A percentile compares a stretch with the other conserved stretches of the same genome.
Conservation (phyloP, 2,113 vertebrate genomes). For the Fulica atra region DNA sequence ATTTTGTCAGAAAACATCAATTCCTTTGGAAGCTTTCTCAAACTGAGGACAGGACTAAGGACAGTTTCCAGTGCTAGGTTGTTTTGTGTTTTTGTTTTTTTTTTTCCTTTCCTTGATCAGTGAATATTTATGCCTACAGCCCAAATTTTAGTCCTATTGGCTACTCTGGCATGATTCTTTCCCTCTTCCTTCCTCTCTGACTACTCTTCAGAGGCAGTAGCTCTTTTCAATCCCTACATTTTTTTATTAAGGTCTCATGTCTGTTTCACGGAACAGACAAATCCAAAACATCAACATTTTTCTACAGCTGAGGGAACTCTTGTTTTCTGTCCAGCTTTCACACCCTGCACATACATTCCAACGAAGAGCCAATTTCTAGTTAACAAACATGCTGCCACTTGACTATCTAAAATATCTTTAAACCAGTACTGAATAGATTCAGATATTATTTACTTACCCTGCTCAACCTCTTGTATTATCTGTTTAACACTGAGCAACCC, state of each 20-base stretch:
- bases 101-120: background rate
- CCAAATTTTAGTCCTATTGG: background rate
- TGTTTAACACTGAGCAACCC: background rate
- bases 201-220: background rate
- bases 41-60: background rate
- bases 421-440: background rate
- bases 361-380: background rate
- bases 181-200: background rate
- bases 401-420: background rate
- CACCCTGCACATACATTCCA: background rate
- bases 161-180: background rate
- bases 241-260: background rate
- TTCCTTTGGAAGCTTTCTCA: background rate
- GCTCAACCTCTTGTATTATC: background rate
- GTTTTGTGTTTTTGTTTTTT: too few relatives aligned
- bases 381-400: background rate
- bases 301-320: background rate
- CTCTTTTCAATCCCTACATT: background rate
- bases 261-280: background rate
- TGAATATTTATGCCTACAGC: background rate
- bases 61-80: background rate
- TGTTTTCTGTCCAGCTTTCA: background rate
- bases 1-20: background rate
- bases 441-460: background rate
- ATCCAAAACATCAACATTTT: background rate